Evolutionary conservation across 2,113 vertebrate species (phyloP).

Genomic region (Eurypyga helias): DNA sequence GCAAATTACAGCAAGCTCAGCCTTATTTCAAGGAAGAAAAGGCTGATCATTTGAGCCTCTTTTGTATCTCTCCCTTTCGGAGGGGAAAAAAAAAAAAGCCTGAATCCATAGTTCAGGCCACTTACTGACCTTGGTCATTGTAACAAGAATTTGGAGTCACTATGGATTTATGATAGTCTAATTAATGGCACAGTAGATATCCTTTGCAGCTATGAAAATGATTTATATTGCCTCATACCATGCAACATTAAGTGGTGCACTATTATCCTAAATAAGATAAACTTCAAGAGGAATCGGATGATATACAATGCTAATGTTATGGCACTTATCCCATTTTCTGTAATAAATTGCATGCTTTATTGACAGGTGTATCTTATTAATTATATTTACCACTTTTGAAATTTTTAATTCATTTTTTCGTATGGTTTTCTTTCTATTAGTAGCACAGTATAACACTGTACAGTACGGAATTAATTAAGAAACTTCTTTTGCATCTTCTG

Average conservation of each 20-base stretch:
- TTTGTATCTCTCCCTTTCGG: neutral
- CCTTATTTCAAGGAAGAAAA: neutral
- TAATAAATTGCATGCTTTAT: constrained; percentile 50
- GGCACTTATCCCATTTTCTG: constrained; percentile 13
- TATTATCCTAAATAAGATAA: neutral
- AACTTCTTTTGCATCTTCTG: neutral
- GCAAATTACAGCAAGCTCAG: neutral
- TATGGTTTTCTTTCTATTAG: neutral
- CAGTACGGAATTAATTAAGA: neutral
- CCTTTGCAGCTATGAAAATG: neutral
- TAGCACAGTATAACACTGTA: neutral
- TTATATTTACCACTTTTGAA: neutral
- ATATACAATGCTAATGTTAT: neutral
- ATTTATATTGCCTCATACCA: neutral
- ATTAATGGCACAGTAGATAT: neutral
- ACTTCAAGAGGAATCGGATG: neutral
- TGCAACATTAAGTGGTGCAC: neutral
- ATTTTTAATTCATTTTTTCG: neutral
- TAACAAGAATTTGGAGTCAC: neutral
- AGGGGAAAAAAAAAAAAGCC: neutral
- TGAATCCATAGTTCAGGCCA: neutral
- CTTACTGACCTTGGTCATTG: neutral
- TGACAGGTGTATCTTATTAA: neutral
- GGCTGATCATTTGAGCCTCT: neutral
- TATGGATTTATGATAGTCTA: neutral